Base-by-base conservation (phyloP, 2,113 vertebrate species). In the Chamaetylas fuelleborni region DNA sequence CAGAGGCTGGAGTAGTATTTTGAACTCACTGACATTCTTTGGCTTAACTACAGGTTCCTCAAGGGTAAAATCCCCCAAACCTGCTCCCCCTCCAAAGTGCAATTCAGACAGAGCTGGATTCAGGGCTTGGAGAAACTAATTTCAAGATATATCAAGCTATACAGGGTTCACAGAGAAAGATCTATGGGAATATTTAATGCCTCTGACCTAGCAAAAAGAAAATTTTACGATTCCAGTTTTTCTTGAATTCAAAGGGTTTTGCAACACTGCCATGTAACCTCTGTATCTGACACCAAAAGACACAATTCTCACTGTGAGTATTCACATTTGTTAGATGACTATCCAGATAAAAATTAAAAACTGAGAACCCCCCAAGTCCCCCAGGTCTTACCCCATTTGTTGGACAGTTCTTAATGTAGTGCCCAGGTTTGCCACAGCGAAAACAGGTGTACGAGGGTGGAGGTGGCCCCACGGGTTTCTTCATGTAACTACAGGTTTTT, bases 331-430 rank as follows among this genome's bases (percentile, higher is more conserved):
- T 28, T 29, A 73, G 3, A 5, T 11, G 74, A 78, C 12, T 43
- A 34, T 19, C 23, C 36, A 36, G 8, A 26, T 12, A 57, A 51
- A 86, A 47, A 23, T 5, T 3, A 45, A 51, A 87, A 48, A 2
- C 7, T 4, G 51, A 86, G 40, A 8, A 65, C 16, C 8, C 8
- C 9, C 16, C 7, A 34, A 24, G 18, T 7, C 18, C 45, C 29
- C 19, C 38, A 8, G n/a, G 24, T 67, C 98, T 98, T 98, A 99
- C 99, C 98, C 97, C 98, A 40, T 98, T 99, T 17, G 97, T 98
- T 36, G 99, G 99, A 91, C 99, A 99, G 97, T 99, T 99, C 97
- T 99, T 98, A 96, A 99, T 99, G 94, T 99, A 99, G 97, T 99
- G 99, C 79, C 99, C 99, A 33, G 98, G 98, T 93, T 98, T 99